These are phyloP conservation scores for Eustalomyia histrio DNA, from an alignment of 2,888 invertebrate species.

Conservation along the genomic window DNA sequence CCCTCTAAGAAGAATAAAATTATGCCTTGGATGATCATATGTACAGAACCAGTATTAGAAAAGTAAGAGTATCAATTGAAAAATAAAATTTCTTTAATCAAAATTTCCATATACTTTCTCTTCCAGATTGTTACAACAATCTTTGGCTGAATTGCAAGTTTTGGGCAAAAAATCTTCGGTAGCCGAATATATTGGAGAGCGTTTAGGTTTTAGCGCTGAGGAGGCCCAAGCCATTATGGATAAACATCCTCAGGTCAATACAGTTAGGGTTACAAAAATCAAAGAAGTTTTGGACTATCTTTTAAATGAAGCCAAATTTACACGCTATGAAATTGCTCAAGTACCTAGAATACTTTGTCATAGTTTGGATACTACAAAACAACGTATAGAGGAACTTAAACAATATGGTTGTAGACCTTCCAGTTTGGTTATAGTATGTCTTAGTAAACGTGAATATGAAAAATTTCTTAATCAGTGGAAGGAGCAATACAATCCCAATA, in stretches of 20 bases:
- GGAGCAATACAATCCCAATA: slow-evolving; percentile 24
- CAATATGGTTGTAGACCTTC: slow-evolving; percentile 80
- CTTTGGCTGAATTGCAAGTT: slow-evolving; percentile 79
- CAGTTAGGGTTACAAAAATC: slow-evolving; percentile 82
- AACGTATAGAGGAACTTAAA: slow-evolving; percentile 81
- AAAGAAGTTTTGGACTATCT: slow-evolving; percentile 83
- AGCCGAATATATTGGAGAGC: slow-evolving; percentile 81
- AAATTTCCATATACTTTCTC: slow-evolving; percentile 15
- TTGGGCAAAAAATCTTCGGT: slow-evolving; percentile 81
- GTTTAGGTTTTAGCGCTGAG: slow-evolving; percentile 80
- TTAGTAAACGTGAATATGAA: slow-evolving; percentile 81
- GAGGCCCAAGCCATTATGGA: slow-evolving; percentile 80
- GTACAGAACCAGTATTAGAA: slow-evolving; percentile 81
- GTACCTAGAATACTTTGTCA: slow-evolving; percentile 82
- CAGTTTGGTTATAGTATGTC: slow-evolving; percentile 82
- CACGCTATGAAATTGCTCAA: slow-evolving; percentile 81
- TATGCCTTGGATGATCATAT: slow-evolving; percentile 85
- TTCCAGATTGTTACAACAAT: slow-evolving; percentile 75
- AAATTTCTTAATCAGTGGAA: slow-evolving; percentile 80
- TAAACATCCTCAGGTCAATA: slow-evolving; percentile 81
- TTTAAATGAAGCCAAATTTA: slow-evolving; percentile 80
- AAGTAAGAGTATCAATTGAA: slow-evolving; percentile 79
- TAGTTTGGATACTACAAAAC: slow-evolving; percentile 81
- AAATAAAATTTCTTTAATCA: not conserved
- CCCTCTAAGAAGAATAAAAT: slow-evolving; percentile 80